A percentile compares a stretch with the other conserved stretches of the same genome.
phyloP scores from a whole-genome alignment of 2,113 vertebrate species.

The Enhydra lutris region DNA sequence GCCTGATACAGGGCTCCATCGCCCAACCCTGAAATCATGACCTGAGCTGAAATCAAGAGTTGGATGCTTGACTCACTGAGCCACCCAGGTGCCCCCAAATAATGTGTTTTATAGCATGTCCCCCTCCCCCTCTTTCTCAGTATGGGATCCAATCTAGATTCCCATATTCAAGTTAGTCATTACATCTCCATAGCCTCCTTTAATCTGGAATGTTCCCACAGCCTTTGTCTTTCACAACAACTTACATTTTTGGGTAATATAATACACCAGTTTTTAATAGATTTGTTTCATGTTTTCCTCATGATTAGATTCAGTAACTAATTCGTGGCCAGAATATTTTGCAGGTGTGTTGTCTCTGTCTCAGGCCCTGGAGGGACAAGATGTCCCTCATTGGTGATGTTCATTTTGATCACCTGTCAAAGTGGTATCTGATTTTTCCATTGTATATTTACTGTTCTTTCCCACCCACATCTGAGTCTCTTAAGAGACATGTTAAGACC shows the following conservation, averaged over 20 bases:
- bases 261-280: not conserved
- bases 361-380: not conserved
- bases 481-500: not conserved
- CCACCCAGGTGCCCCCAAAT: not conserved
- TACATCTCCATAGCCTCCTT: not conserved
- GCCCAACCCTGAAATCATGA: not conserved
- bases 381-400: not conserved
- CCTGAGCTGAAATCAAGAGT: not conserved
- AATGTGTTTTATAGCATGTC: not conserved
- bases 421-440: not conserved
- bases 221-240: not conserved
- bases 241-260: not conserved
- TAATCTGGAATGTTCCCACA: not conserved
- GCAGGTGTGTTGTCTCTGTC: not conserved
- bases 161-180: not conserved
- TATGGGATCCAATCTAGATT: not conserved
- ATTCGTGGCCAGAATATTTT: not conserved
- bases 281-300: not conserved
- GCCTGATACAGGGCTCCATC: not conserved
- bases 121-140: rapidly evolving
- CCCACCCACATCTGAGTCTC: not conserved
- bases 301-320: not conserved
- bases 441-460: not conserved
- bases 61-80: not conserved
- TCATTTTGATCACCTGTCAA: not conserved